Base-by-base conservation (phyloP, 2,888 invertebrate genomes). In the Cataglyphis cursor region DNA sequence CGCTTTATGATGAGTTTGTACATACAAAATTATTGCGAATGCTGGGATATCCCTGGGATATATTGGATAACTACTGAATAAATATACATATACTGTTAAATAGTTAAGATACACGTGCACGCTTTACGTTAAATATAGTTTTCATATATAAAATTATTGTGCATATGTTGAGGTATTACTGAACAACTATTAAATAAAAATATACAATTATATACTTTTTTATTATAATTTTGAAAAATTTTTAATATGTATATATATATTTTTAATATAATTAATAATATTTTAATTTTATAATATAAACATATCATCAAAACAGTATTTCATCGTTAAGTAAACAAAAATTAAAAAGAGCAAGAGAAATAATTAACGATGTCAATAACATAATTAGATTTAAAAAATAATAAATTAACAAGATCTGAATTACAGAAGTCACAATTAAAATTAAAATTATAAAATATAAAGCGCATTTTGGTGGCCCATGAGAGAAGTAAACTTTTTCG, bases 1-100 rank as follows among this genome's bases (percentile, higher is more conserved):
- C 21, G 5, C 35, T 18, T 72, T 72, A 72, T 54, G 48, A 21
- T 70, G 15, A 72, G 24, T 72, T 35, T 15, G 15, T 21, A 35
- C 18, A 15, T 51, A 24, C 15, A 51, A 48, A 3, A 72, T 72
- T 35, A 57, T 72, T 66, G 44, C 24, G 18, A 2, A 66, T 8
- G 3, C 15, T 65, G 9, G 24, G 1, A 41, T 41, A 44, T 35
- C 2, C 2, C 9, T 65, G 9, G 15, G 4, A 41, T 41, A 44
- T 35, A 31, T 31, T 38, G 10, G 1, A 24, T 9, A 24, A 24
- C 0, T 72, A 10, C 35, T 35, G 15, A 54, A 54, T 54, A 21
- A n/a, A 51, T 70, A 0, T 31, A n/a, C 21, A 35, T 48, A 54
- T 54, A 70, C 9, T 28, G 12, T 35, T 72, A 38, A 70, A 54